Conservation (phyloP, 1,140 invertebrate species). For the Aleiodes sp. region DNA sequence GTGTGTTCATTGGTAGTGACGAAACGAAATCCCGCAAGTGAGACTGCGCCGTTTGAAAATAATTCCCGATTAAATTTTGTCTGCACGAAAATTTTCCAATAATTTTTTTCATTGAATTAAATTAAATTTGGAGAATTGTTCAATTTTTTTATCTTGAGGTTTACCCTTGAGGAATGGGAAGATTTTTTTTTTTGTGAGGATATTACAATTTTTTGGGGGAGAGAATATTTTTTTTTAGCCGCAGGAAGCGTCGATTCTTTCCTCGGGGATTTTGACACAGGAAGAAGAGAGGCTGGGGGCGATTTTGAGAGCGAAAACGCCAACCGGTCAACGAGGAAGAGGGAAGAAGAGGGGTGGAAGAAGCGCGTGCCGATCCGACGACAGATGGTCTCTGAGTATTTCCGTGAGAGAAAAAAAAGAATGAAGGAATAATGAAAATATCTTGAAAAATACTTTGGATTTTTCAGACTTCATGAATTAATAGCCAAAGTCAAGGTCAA, state of each 20-base stretch:
- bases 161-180: too few relatives aligned
- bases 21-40: too few relatives aligned
- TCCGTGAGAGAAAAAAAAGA: not conserved
- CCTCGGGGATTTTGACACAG: not conserved
- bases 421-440: constrained; percentile 11
- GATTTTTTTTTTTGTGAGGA: too few relatives aligned
- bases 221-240: too few relatives aligned
- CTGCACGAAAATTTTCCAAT: too few relatives aligned
- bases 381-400: not conserved
- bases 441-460: not conserved
- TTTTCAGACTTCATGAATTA: not conserved
- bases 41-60: too few relatives aligned
- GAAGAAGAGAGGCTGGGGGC: not conserved
- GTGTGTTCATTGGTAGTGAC: too few relatives aligned
- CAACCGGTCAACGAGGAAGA: constrained; percentile 5
- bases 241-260: not conserved
- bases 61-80: too few relatives aligned
- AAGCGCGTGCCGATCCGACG: not conserved
- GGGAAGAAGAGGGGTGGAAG: not conserved
- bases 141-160: too few relatives aligned
- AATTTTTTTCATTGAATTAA: too few relatives aligned
- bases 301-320: not conserved
- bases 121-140: too few relatives aligned
- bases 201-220: too few relatives aligned
- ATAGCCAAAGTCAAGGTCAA: not conserved